These are phyloP conservation scores for Anser brachyrhynchus DNA, from an alignment of 2,113 vertebrate species.

Conservation along the genomic window DNA sequence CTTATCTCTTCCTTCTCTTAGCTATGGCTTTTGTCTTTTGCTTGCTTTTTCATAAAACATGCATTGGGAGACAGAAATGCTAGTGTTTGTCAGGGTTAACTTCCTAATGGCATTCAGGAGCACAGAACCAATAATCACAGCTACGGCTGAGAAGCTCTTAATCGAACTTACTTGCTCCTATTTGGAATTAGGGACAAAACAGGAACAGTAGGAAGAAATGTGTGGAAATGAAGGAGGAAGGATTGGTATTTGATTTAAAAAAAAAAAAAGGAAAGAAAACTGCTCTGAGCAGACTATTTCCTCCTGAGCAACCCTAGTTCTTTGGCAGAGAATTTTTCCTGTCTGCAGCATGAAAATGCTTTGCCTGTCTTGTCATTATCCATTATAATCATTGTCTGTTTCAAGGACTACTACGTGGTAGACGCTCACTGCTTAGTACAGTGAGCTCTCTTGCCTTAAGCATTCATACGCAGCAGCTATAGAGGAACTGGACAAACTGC, in stretches of 20 bases:
- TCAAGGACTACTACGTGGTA: neutral
- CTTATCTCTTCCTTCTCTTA: neutral
- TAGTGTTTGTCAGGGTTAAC: neutral
- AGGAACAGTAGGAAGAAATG: neutral
- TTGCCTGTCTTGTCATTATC: conserved; percentile 11
- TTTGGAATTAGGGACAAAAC: neutral
- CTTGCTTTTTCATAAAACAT: neutral
- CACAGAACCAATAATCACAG: neutral
- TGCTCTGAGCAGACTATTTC: neutral
- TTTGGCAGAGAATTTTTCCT: neutral
- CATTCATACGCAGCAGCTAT: neutral
- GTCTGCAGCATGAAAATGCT: conserved; percentile 20
- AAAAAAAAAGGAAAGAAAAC: neutral
- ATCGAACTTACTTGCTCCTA: neutral
- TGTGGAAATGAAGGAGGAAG: neutral
- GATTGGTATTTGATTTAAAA: neutral
- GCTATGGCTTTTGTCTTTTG: neutral
- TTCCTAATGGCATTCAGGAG: neutral
- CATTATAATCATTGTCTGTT: conserved; percentile 26
- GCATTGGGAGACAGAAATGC: neutral
- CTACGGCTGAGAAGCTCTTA: neutral
- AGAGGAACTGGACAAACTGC: neutral
- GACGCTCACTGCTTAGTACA: neutral
- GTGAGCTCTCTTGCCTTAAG: conserved; percentile 27
- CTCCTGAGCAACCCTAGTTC: neutral